Percentiles rank a stretch among this genome's conserved stretches.
These are phyloP conservation scores for Aplysia californica DNA, from an alignment of 1,140 invertebrate genomes.

Conservation along the genomic window DNA sequence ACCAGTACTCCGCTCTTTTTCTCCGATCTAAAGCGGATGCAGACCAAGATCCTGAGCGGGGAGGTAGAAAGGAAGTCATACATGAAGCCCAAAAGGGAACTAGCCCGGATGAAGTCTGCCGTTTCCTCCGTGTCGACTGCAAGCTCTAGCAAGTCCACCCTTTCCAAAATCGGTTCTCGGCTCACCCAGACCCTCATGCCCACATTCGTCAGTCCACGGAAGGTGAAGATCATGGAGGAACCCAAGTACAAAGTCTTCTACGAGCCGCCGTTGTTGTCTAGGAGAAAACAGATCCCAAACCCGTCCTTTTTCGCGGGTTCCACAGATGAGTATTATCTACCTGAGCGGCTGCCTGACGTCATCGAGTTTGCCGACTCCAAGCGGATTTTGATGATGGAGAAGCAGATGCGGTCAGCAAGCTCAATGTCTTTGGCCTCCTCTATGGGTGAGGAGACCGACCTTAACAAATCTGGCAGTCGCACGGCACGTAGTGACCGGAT, in stretches of 20 bases:
- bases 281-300: constrained; percentile 32
- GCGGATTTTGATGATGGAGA: neutral
- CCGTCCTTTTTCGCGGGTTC: constrained; percentile 47
- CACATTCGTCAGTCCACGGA: constrained; percentile 43
- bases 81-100: constrained; percentile 11
- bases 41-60: constrained; percentile 40
- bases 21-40: constrained; percentile 37
- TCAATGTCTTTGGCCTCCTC: constrained; percentile 3
- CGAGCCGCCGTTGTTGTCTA: constrained; percentile 39
- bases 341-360: constrained; percentile 43
- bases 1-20: constrained; percentile 38
- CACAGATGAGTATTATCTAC: constrained; percentile 34
- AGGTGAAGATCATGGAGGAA: constrained; percentile 34
- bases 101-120: neutral
- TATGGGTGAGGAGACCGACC: neutral
- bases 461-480: too few species aligned
- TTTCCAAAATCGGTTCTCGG: neutral
- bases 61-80: constrained; percentile 29
- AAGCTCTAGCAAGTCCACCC: neutral
- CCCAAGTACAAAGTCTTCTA: constrained; percentile 37
- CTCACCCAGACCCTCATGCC: constrained; percentile 21
- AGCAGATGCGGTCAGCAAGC: neutral
- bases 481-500: too few species aligned
- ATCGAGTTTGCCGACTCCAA: constrained; percentile 40
- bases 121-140: neutral